A percentile compares a stretch with the other conserved stretches of the same genome.
These are phyloP conservation scores for Danio jaintianensis DNA, from an alignment of 2,797 vertebrate genomes.

Conservation along the genomic window DNA sequence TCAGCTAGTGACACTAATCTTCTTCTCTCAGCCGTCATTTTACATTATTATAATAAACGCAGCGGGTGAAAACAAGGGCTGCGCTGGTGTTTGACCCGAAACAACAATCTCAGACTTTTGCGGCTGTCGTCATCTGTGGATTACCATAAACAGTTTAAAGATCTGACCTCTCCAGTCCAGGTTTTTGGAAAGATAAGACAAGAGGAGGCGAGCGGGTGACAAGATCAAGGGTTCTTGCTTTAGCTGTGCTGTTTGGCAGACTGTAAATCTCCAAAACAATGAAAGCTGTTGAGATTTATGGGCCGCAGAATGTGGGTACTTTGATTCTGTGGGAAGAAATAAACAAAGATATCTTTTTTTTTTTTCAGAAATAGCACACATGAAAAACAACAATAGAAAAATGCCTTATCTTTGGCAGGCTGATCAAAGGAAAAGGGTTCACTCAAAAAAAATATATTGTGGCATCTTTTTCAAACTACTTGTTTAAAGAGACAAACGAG, in stretches of 20 bases:
- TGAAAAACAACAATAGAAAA: too few species aligned
- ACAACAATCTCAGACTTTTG: not conserved
- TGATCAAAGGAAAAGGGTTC: too few species aligned
- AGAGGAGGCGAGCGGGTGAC: not conserved
- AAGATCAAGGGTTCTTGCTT: conserved; percentile 4
- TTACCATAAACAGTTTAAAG: not conserved
- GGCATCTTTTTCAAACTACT: too few species aligned
- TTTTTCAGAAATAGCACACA: too few species aligned
- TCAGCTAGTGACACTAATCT: conserved; percentile 27
- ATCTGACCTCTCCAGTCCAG: conserved; percentile 7
- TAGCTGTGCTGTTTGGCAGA: not conserved
- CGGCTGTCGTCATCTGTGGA: not conserved
- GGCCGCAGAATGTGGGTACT: too few species aligned
- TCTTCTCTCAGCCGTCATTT: conserved; percentile 15
- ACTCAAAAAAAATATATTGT: too few species aligned
- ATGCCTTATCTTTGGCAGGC: too few species aligned
- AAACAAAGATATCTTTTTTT: too few species aligned
- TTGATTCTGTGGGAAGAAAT: too few species aligned
- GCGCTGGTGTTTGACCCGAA: not conserved
- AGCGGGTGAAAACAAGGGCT: not conserved
- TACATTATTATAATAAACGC: not conserved
- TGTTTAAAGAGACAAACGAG: too few species aligned
- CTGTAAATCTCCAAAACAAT: not conserved
- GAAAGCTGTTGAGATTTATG: not conserved
- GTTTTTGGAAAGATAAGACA: conserved; percentile 34